phyloP scores from a whole-genome alignment of 2,113 vertebrate genomes.

The Brachionichthys hirsutus region DNA sequence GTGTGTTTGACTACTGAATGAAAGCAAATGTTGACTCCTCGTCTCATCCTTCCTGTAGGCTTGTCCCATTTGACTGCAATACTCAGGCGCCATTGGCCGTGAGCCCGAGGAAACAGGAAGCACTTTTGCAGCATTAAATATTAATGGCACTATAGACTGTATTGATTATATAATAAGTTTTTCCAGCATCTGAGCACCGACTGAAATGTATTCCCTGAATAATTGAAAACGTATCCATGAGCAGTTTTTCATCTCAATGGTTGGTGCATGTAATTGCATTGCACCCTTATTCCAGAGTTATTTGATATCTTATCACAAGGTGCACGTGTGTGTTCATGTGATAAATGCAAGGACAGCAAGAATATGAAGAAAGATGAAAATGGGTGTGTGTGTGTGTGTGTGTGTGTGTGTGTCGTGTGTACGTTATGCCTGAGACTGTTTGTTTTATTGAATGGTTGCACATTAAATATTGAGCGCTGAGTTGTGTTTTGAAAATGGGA shows the following conservation, averaged over 20 bases:
- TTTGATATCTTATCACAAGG: constrained; percentile 67
- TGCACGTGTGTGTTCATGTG: constrained; percentile 52
- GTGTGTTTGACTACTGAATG: constrained; percentile 27
- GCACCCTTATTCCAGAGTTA: constrained; percentile 57
- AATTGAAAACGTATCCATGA: constrained; percentile 78
- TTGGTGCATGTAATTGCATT: constrained; percentile 67
- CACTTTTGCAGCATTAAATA: constrained; percentile 77
- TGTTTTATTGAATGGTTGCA: constrained; percentile 60
- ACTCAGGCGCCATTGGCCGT: constrained; percentile 53
- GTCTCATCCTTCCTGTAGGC: constrained; percentile 25
- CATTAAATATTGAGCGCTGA: constrained; percentile 37
- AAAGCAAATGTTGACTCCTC: constrained; percentile 44
- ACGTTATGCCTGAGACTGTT: constrained; percentile 28
- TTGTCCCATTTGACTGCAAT: constrained; percentile 51
- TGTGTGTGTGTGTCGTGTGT: constrained; percentile 40
- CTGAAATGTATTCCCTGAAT: constrained; percentile 78
- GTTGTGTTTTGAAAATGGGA: constrained; percentile 28
- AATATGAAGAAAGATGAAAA: constrained; percentile 46
- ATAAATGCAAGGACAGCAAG: constrained; percentile 48
- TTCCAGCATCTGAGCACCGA: constrained; percentile 67
- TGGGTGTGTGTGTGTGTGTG: constrained; percentile 5
- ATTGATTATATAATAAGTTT: constrained; percentile 79
- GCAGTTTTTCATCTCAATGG: constrained; percentile 71
- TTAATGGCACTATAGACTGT: constrained; percentile 75
- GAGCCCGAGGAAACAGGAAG: constrained; percentile 72